These are phyloP conservation scores for Pseudochirops corinnae DNA, from an alignment of 2,797 vertebrate species.

Conservation along the genomic window DNA sequence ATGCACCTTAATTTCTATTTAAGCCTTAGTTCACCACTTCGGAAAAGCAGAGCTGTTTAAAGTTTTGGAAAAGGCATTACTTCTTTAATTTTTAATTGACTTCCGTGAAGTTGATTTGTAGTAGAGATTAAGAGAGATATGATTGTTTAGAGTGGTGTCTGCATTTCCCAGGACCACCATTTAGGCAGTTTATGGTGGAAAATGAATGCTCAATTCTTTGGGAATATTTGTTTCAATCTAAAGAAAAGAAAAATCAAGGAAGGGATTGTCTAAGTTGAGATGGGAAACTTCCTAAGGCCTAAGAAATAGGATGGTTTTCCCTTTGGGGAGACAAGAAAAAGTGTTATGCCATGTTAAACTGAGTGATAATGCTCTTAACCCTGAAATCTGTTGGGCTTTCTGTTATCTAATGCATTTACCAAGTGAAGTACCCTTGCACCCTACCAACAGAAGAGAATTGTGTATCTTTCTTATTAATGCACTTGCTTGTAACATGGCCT, in stretches of 20 bases:
- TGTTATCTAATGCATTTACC: background rate
- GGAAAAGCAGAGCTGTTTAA: background rate
- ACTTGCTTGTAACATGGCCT: background rate
- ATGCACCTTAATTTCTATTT: conserved; percentile 2
- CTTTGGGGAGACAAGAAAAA: background rate
- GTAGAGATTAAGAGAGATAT: background rate
- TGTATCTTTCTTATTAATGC: background rate
- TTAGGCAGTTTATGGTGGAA: background rate
- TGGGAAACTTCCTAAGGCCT: background rate
- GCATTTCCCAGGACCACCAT: background rate
- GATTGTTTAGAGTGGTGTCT: background rate
- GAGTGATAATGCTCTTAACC: background rate
- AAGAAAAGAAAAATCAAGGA: background rate
- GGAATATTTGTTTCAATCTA: background rate
- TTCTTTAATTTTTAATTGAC: background rate
- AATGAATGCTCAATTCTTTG: background rate
- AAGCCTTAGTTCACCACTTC: background rate
- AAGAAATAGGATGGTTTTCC: background rate
- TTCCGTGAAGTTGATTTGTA: background rate
- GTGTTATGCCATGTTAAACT: background rate
- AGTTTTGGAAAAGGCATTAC: background rate
- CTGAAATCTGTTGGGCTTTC: background rate
- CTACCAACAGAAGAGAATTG: background rate
- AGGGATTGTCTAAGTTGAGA: background rate
- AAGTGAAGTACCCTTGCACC: background rate